These are phyloP conservation scores for Drosophila putrida DNA, from an alignment of 2,888 invertebrate species.

Conservation along the genomic window DNA sequence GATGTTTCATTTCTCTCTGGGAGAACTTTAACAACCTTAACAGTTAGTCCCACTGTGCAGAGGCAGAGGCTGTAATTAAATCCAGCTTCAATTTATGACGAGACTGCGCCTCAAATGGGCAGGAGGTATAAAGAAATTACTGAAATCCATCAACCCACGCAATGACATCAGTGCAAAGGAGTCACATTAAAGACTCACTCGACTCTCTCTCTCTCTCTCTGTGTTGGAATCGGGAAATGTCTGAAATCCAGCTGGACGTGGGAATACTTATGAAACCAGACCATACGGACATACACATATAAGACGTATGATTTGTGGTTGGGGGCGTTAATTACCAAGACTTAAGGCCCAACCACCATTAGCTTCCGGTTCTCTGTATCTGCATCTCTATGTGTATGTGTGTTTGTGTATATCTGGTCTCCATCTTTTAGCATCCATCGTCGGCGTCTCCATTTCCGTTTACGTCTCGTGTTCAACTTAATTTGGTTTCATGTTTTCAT, in stretches of 20 bases:
- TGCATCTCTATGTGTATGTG: background rate
- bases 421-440: slow-evolving; percentile 14
- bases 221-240: slow-evolving; percentile 6
- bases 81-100: slow-evolving; percentile 71
- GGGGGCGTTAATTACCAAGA: slow-evolving; percentile 60
- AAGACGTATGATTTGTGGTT: background rate
- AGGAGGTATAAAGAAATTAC: slow-evolving; percentile 66
- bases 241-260: background rate
- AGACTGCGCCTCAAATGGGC: slow-evolving; percentile 46
- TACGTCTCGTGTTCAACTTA: slow-evolving; percentile 61
- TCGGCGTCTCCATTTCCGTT: slow-evolving; percentile 5
- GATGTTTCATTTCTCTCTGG: background rate
- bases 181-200: background rate
- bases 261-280: background rate
- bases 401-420: slow-evolving; percentile 6
- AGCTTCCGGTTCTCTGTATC: slow-evolving; percentile 42
- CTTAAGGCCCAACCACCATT: slow-evolving; percentile 47
- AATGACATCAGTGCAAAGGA: slow-evolving; percentile 53
- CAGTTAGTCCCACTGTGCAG: slow-evolving; percentile 35
- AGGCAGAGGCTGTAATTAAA: slow-evolving; percentile 63
- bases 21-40: background rate
- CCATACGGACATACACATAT: slow-evolving; percentile 2
- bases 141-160: slow-evolving; percentile 67
- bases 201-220: too few species aligned
- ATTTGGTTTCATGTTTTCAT: slow-evolving; percentile 76